Evolutionary conservation across 2,113 vertebrate species (phyloP).

Genomic region (Rhodinocichla rosea): DNA sequence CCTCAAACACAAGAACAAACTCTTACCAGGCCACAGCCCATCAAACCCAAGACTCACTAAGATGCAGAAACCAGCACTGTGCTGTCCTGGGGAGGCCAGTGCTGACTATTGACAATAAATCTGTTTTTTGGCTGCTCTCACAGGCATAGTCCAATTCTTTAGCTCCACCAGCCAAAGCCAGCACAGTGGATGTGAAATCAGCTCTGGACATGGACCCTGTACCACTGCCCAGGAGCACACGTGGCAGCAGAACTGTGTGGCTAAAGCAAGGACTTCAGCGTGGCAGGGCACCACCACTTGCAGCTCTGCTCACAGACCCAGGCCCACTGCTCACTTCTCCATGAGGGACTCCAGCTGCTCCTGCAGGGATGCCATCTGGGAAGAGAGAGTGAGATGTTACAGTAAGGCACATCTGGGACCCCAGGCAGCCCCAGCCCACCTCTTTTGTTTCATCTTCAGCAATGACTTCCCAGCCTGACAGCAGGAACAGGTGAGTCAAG

Average conservation of each 20-base stretch:
- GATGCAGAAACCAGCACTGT: not conserved
- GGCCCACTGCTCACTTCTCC: constrained; percentile 79
- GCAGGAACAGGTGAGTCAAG: constrained; percentile 67
- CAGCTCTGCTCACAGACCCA: not conserved
- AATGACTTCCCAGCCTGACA: constrained; percentile 90
- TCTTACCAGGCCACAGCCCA: not conserved
- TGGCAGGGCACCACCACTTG: not conserved
- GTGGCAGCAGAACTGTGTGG: not conserved
- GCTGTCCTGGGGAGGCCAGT: not conserved
- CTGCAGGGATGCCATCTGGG: constrained; percentile 90
- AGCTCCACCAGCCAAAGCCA: not conserved
- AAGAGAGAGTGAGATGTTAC: not conserved
- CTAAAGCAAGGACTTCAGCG: not conserved
- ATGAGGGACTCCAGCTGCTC: constrained; percentile 94
- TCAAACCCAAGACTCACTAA: not conserved
- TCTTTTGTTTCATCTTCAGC: constrained; percentile 89
- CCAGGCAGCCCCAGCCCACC: constrained; percentile 28
- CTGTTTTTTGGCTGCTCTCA: not conserved
- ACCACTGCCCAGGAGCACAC: not conserved
- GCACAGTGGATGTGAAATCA: not conserved
- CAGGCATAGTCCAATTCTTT: not conserved
- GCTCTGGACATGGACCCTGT: not conserved
- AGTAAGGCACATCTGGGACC: not conserved
- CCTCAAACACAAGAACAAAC: not conserved
- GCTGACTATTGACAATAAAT: not conserved